phyloP scores from a whole-genome alignment of 2,113 vertebrate genomes.

The Perca flavescens region DNA sequence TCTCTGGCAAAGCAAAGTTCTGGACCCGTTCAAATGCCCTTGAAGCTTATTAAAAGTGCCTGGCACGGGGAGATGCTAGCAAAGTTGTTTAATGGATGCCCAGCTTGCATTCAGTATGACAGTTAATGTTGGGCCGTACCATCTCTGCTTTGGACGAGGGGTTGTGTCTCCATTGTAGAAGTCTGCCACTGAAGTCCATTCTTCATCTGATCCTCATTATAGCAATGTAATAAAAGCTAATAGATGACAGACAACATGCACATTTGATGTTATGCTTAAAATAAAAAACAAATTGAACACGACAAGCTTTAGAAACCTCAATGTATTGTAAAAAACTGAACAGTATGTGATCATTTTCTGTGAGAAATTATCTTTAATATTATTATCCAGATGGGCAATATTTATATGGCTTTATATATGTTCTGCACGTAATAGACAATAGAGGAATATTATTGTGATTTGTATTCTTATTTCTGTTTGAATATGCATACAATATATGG shows the following conservation, averaged over 20 bases:
- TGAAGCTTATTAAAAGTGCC: slow-evolving; percentile 89
- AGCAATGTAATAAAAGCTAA: slow-evolving; percentile 44
- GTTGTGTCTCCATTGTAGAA: slow-evolving; percentile 41
- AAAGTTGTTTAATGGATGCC: slow-evolving; percentile 84
- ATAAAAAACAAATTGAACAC: slow-evolving; percentile 13
- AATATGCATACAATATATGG: not conserved
- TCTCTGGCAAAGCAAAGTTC: slow-evolving; percentile 84
- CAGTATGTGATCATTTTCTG: not conserved
- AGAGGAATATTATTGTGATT: not conserved
- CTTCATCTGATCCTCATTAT: slow-evolving; percentile 32
- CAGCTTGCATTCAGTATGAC: slow-evolving; percentile 83
- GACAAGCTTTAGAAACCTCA: not conserved
- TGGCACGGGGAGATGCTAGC: slow-evolving; percentile 82
- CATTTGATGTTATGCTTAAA: slow-evolving; percentile 39
- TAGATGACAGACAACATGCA: slow-evolving; percentile 41
- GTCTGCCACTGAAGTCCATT: slow-evolving; percentile 21
- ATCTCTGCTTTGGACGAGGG: slow-evolving; percentile 61
- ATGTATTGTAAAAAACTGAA: slow-evolving; percentile 11
- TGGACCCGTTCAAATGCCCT: slow-evolving; percentile 86
- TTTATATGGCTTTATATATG: slow-evolving; percentile 1
- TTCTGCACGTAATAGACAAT: not conserved
- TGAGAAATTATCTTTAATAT: slow-evolving; percentile 28
- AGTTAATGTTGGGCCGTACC: slow-evolving; percentile 80
- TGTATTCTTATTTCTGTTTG: not conserved
- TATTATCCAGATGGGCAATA: slow-evolving; percentile 2